A percentile compares a stretch with the other conserved stretches of the same genome.
These are phyloP conservation scores for Dendrolimus pini DNA, from an alignment of 2,888 invertebrate species.

Conservation along the genomic window DNA sequence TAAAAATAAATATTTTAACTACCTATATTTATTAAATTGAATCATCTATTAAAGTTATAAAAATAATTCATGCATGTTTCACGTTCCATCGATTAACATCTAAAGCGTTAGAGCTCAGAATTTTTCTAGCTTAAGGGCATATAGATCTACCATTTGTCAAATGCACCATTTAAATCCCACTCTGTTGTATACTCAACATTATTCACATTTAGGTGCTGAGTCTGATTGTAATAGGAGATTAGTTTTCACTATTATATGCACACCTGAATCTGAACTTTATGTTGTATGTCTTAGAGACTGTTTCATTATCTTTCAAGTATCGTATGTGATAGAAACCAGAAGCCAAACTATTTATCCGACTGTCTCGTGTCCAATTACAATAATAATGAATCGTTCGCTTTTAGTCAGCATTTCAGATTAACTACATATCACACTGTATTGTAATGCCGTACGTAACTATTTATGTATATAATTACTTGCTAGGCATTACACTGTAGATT, in stretches of 20 bases:
- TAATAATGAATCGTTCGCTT: slow-evolving; percentile 48
- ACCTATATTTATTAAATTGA: too few species aligned
- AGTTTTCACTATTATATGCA: slow-evolving; percentile 18
- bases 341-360: slow-evolving; percentile 42
- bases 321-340: slow-evolving; percentile 32
- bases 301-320: slow-evolving; percentile 10
- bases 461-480: too few species aligned
- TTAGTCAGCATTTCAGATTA: slow-evolving; percentile 38
- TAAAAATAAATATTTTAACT: too few species aligned
- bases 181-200: not conserved
- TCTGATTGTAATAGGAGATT: slow-evolving; percentile 24
- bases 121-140: too few species aligned
- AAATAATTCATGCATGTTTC: too few species aligned
- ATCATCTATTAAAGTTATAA: too few species aligned
- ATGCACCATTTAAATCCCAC: not conserved
- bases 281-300: slow-evolving; percentile 14
- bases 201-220: slow-evolving; percentile 17
- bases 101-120: too few species aligned
- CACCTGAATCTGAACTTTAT: slow-evolving; percentile 19
- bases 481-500: too few species aligned
- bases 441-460: slow-evolving; percentile 5
- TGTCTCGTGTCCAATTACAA: slow-evolving; percentile 57
- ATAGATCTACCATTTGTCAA: not conserved
- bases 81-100: too few species aligned
- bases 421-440: slow-evolving; percentile 26